Evolutionary conservation across 2,113 vertebrate genomes (phyloP).

Genomic region (Tringa solitaria): DNA sequence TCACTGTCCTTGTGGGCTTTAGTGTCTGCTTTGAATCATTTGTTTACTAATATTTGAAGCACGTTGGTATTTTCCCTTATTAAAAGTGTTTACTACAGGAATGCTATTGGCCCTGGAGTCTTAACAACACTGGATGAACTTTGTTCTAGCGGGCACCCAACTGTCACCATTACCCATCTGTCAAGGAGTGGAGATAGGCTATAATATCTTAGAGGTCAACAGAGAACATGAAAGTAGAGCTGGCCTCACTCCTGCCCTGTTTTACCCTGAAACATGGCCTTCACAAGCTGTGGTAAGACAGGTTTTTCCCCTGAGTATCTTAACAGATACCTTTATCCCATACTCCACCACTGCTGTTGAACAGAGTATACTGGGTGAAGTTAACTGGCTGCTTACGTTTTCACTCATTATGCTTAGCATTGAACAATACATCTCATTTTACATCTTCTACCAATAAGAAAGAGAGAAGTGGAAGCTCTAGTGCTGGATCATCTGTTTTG

Average conservation of each 20-base stretch:
- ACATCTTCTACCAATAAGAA: neutral
- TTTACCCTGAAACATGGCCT: neutral
- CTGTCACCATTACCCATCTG: neutral
- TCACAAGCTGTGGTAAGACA: neutral
- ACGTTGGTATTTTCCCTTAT: neutral
- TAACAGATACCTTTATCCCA: neutral
- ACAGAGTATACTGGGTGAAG: neutral
- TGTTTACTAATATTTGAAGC: slow-evolving; percentile 50
- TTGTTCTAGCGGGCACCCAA: neutral
- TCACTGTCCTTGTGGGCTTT: slow-evolving; percentile 22
- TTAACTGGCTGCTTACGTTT: neutral
- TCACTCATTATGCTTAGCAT: neutral
- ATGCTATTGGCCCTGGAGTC: neutral
- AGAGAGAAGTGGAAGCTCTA: neutral
- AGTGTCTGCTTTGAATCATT: slow-evolving; percentile 40
- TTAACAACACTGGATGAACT: neutral
- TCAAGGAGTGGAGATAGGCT: neutral
- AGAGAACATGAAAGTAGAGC: neutral
- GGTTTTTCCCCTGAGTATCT: neutral
- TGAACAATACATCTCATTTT: neutral
- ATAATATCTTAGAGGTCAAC: neutral
- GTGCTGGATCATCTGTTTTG: neutral
- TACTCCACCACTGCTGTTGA: neutral
- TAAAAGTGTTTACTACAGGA: slow-evolving; percentile 17
- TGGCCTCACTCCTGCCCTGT: neutral